Evolutionary conservation across 1,140 invertebrate genomes (phyloP).

Genomic region (Yoshiicerus persimilis): DNA sequence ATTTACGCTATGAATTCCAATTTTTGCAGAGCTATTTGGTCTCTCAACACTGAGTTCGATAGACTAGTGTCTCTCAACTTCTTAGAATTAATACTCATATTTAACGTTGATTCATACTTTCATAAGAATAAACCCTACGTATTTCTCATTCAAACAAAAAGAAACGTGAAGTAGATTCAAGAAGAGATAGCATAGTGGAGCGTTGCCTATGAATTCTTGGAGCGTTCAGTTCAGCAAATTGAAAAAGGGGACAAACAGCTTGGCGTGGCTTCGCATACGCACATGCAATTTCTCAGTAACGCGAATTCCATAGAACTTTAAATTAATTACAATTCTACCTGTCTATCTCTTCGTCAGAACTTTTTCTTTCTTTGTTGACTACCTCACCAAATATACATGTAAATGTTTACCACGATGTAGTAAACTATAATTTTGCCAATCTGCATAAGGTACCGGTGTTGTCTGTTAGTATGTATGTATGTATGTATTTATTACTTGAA

Average conservation of each 20-base stretch:
- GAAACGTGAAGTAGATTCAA: neutral
- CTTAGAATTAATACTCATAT: neutral
- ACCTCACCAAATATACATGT: too few species aligned
- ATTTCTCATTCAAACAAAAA: neutral
- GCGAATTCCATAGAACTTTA: neutral
- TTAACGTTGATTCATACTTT: neutral
- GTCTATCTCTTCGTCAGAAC: neutral
- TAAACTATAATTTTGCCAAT: too few species aligned
- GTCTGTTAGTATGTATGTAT: too few species aligned
- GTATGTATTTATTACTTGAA: too few species aligned
- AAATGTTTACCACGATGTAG: too few species aligned
- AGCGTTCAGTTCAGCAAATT: neutral
- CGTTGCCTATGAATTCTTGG: neutral
- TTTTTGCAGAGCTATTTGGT: too few species aligned
- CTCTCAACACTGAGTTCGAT: neutral
- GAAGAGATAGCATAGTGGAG: neutral
- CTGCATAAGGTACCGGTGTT: too few species aligned
- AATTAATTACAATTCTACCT: neutral
- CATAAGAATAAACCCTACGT: neutral
- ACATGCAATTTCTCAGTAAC: neutral
- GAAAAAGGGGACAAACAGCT: neutral
- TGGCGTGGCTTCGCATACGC: neutral
- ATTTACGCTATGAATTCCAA: too few species aligned
- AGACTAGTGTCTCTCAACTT: neutral
- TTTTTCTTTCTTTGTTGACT: neutral